Evolutionary conservation across 2,797 vertebrate genomes (phyloP).

Genomic region (Nannoperca australis): DNA sequence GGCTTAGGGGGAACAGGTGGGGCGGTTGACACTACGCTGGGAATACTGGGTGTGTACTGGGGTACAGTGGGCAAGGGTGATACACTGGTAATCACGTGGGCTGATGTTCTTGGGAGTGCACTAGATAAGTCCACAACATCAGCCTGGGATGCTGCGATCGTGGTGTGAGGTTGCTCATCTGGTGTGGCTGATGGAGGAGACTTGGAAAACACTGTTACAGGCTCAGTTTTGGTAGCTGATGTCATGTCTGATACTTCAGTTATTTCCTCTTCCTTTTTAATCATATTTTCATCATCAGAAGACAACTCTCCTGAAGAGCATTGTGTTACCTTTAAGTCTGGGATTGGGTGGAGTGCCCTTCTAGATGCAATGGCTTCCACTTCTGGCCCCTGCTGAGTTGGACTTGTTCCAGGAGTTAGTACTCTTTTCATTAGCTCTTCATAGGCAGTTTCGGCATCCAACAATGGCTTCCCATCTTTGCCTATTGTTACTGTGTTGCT

Average conservation of each 20-base stretch:
- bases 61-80: constrained; percentile 86
- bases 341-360: constrained; percentile 91
- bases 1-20: constrained; percentile 90
- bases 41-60: constrained; percentile 83
- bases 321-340: constrained; percentile 97
- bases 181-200: constrained; percentile 37
- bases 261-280: constrained; percentile 83
- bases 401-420: constrained; percentile 91
- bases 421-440: constrained; percentile 94
- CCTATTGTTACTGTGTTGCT: constrained; percentile 81
- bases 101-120: constrained; percentile 61
- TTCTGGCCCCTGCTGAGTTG: constrained; percentile 85
- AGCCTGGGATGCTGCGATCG: constrained; percentile 45
- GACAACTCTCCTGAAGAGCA: constrained; percentile 96
- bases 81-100: constrained; percentile 70
- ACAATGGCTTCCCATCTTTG: constrained; percentile 90
- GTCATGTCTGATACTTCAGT: constrained; percentile 50
- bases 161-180: constrained; percentile 52
- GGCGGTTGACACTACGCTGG: constrained; percentile 85
- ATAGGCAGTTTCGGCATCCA: constrained; percentile 94
- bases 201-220: constrained; percentile 50
- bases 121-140: constrained; percentile 80
- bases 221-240: constrained; percentile 55
- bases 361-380: constrained; percentile 77
- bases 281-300: constrained; percentile 91